These are phyloP conservation scores for Tetanocera ferruginea DNA, from an alignment of 2,888 invertebrate genomes.

Conservation along the genomic window DNA sequence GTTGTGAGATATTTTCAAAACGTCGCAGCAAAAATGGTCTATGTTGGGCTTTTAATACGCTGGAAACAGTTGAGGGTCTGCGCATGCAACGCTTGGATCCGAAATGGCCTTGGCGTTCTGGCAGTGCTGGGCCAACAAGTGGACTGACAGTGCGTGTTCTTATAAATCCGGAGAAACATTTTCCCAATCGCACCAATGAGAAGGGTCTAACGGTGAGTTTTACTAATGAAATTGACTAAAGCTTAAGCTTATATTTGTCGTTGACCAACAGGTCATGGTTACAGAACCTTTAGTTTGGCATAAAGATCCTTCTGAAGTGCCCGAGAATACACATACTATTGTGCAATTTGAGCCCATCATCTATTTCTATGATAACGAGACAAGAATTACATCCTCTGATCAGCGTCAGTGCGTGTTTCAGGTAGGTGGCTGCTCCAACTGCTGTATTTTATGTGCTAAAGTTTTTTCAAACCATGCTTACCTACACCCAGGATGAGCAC, in stretches of 20 bases:
- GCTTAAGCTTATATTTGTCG: no score
- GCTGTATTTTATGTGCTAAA: background rate
- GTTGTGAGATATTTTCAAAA: slow-evolving; percentile 70
- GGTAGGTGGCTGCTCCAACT: slow-evolving; percentile 53
- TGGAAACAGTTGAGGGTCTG: slow-evolving; percentile 58
- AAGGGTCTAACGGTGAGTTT: slow-evolving; percentile 58
- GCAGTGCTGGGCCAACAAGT: slow-evolving; percentile 58
- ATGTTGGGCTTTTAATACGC: slow-evolving; percentile 71
- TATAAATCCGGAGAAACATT: slow-evolving; percentile 58
- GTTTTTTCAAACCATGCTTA: background rate
- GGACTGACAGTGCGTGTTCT: slow-evolving; percentile 55
- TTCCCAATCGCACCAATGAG: slow-evolving; percentile 51
- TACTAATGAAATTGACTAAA: no score
- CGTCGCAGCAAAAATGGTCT: slow-evolving; percentile 70
- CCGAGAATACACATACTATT: slow-evolving; percentile 59
- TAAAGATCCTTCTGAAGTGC: slow-evolving; percentile 54
- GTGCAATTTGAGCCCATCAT: slow-evolving; percentile 63
- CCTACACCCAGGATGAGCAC: slow-evolving; percentile 31
- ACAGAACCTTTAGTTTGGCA: slow-evolving; percentile 63
- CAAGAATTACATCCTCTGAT: slow-evolving; percentile 56
- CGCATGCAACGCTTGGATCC: slow-evolving; percentile 53
- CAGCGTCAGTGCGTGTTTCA: slow-evolving; percentile 62
- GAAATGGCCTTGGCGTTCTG: slow-evolving; percentile 61
- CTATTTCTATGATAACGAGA: slow-evolving; percentile 62
- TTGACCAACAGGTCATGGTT: slow-evolving; percentile 53